Evolutionary conservation across 2,113 vertebrate genomes (phyloP), one percentile per base, ranked within the genome.

Genomic region (Pterocles burchelli): DNA sequence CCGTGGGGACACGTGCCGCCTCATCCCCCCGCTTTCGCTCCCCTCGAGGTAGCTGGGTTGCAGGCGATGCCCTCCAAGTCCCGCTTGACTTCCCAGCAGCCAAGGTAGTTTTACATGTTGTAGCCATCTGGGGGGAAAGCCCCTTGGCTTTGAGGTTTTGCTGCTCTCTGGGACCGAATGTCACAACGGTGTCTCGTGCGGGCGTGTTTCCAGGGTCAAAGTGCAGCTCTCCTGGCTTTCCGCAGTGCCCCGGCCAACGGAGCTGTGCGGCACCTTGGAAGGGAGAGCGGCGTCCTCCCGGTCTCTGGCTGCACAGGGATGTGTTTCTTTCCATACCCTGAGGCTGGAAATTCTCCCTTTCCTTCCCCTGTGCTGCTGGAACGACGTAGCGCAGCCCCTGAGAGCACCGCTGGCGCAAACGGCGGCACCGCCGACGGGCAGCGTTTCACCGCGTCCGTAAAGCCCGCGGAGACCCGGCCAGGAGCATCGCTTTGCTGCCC

Each of bases 191-290:
- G n/a, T 59, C 68, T 89, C 38, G 43, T 0, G 34, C 13, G 28
- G 88, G 85, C 86, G 90, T 86, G 90, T 97, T 97, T 95, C 85
- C 90, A 95, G 95, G 95, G 96, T 96, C 95, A 96, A 95, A 96
- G 95, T 97, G 96, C 95, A 14, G 71, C 59, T 45, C 52, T 93
- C 43, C 70, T 2, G 3, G 93, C 82, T 52, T 96, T 81, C 78
- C 6, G 1, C 83, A 76, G 91, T 86, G 95, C 85, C 83, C 81
- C 89, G 89, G 88, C 71, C 94, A 70, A 68, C 34, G 82, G 46
- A 88, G 72, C 70, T 25, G 25, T 29, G 20, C 3, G 3, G 88
- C 68, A 49, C 82, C 17, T 16, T 2, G 18, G 22, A 3, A 17
- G 45, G 48, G 82, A 46, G 22, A 68, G 14, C 38, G 10, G 4